These are phyloP conservation scores for Caenorhabditis angaria DNA, from an alignment of 2,888 invertebrate species.

Conservation along the genomic window DNA sequence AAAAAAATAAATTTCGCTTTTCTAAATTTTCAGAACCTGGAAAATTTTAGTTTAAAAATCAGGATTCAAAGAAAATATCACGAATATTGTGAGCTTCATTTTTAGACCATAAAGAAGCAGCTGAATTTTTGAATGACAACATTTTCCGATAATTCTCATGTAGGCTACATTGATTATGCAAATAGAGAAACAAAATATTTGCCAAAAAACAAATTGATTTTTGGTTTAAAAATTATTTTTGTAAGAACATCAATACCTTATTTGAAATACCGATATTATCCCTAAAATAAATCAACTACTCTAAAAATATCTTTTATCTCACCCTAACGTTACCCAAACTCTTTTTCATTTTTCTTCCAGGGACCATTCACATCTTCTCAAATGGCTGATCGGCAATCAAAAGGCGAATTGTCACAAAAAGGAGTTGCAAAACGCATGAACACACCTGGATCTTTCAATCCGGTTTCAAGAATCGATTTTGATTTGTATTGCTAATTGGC, in stretches of 20 bases:
- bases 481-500: slow-evolving; percentile 58
- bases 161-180: no score
- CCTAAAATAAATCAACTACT: no score
- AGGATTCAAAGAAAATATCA: neutral
- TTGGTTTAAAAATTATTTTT: slow-evolving; percentile 6
- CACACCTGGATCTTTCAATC: slow-evolving; percentile 56
- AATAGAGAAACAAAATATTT: neutral
- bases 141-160: neutral
- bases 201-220: neutral
- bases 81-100: no score
- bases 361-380: slow-evolving; percentile 51
- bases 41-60: neutral
- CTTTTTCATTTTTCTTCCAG: slow-evolving; percentile 21
- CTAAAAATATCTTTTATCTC: no score
- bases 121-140: neutral
- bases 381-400: slow-evolving; percentile 50
- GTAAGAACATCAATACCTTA: no score
- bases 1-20: neutral
- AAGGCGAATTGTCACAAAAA: slow-evolving; percentile 46
- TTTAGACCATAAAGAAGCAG: no score
- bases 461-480: slow-evolving; percentile 62
- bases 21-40: neutral
- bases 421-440: slow-evolving; percentile 56
- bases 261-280: no score
- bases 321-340: no score